phyloP scores from a whole-genome alignment of 2,888 invertebrate genomes.

The Diogma glabrata region DNA sequence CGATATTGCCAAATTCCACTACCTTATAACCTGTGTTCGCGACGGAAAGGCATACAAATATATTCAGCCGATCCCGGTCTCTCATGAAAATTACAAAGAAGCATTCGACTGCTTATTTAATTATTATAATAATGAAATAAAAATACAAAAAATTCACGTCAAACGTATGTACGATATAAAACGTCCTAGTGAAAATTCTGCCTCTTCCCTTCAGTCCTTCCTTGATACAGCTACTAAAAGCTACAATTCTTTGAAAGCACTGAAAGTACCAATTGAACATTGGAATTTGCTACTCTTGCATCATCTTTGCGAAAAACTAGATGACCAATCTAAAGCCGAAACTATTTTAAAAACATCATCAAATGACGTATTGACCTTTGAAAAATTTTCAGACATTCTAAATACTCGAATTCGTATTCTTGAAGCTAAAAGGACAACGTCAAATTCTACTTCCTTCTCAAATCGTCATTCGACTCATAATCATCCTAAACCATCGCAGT shows the following conservation, averaged over 20 bases:
- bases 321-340: neutral
- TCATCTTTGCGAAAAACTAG: neutral
- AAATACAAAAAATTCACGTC: neutral
- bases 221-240: neutral
- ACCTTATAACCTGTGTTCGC: neutral
- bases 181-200: neutral
- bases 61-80: neutral
- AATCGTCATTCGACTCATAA: neutral
- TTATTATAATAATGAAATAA: neutral
- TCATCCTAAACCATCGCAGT: neutral
- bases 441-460: neutral
- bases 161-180: neutral
- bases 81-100: neutral
- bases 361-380: neutral
- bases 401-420: neutral
- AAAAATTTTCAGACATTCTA: neutral
- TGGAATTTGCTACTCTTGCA: no score
- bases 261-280: no score
- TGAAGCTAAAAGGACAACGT: neutral
- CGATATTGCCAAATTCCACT: no score
- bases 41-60: neutral
- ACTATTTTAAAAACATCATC: neutral
- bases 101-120: neutral
- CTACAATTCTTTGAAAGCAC: neutral
- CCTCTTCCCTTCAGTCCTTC: neutral